Conservation (phyloP, 2,113 vertebrate species). For the Eptesicus fuscus region DNA sequence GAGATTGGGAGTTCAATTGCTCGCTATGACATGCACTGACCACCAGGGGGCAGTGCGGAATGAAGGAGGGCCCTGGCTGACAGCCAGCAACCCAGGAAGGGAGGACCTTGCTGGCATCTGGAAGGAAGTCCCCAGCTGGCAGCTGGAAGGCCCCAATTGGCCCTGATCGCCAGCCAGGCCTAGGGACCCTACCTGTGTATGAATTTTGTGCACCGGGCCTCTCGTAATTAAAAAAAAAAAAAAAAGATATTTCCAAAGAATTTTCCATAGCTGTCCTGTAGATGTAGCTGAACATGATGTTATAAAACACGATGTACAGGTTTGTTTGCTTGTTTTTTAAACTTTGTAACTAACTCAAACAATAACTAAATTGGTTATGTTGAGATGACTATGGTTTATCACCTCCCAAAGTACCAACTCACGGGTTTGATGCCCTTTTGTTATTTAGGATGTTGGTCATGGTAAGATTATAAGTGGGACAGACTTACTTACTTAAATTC, state of each 20-base stretch:
- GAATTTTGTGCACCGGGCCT: no score
- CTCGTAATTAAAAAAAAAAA: no score
- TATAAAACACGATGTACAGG: not conserved
- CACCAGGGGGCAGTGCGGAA: no score
- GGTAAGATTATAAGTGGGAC: not conserved
- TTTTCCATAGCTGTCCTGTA: not conserved
- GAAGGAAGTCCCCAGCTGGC: no score
- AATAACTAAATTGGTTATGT: not conserved
- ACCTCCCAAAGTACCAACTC: not conserved
- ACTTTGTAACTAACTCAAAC: not conserved
- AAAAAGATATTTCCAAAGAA: not conserved
- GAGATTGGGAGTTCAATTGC: no score
- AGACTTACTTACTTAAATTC: not conserved
- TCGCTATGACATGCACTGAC: no score
- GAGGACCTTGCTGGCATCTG: no score
- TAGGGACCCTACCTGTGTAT: no score
- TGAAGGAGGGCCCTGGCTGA: no score
- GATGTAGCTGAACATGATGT: not conserved
- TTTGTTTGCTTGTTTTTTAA: not conserved
- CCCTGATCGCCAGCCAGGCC: no score
- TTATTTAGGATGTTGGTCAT: not conserved
- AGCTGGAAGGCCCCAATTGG: no score
- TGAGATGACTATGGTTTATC: not conserved
- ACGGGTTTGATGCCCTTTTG: not conserved
- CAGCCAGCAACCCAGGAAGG: no score